Evolutionary conservation across 2,113 vertebrate genomes (phyloP).

Genomic region (Sturnus vulgaris): DNA sequence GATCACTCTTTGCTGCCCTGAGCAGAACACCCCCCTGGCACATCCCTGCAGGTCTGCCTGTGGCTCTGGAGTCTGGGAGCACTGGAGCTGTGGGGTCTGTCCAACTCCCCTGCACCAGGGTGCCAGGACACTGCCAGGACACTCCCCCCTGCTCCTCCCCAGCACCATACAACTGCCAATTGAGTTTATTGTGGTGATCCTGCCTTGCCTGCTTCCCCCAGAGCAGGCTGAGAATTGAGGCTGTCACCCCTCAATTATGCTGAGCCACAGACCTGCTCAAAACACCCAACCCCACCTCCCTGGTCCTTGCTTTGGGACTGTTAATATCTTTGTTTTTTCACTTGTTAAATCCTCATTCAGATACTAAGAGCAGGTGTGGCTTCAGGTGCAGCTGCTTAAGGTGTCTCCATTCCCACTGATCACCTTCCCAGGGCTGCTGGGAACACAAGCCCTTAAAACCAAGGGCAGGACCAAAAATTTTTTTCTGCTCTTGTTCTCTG

Average conservation of each 20-base stretch:
- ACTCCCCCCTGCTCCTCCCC: neutral
- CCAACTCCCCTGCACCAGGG: fast-evolving
- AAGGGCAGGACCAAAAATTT: fast-evolving
- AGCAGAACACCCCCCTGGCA: fast-evolving
- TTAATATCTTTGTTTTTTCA: neutral
- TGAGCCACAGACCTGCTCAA: neutral
- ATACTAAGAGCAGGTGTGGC: neutral
- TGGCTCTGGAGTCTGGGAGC: neutral
- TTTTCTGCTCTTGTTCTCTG: fast-evolving
- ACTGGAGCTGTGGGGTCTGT: fast-evolving
- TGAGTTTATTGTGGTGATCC: neutral
- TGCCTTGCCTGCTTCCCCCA: neutral
- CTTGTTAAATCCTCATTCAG: neutral
- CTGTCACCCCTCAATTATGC: neutral
- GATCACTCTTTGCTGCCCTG: neutral
- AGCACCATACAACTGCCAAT: neutral
- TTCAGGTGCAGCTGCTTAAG: neutral
- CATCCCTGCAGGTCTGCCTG: neutral
- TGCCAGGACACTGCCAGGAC: neutral
- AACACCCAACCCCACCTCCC: fast-evolving
- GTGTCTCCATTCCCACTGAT: neutral
- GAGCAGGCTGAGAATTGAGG: neutral
- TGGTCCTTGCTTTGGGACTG: neutral
- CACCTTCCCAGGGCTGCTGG: neutral
- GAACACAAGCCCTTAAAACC: neutral